phyloP scores from a whole-genome alignment of 1,140 invertebrate species.

The Armadillidium nasatum region DNA sequence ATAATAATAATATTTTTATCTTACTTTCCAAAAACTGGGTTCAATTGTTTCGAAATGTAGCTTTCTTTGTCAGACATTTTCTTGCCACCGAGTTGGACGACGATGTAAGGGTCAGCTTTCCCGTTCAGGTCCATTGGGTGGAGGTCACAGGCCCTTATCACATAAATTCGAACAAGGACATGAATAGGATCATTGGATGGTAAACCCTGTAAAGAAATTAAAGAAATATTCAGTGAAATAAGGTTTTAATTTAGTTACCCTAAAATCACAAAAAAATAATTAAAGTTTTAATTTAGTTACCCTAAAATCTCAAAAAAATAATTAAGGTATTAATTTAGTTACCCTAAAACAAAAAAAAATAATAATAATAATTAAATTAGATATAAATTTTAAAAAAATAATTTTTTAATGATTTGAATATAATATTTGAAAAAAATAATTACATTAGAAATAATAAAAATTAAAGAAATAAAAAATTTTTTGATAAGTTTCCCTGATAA shows the following conservation, averaged over 20 bases:
- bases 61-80: slow-evolving; percentile 81
- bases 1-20: slow-evolving; percentile 41
- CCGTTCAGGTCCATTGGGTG: slow-evolving; percentile 88
- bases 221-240: not conserved
- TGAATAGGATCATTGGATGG: slow-evolving; percentile 73
- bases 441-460: too few species aligned
- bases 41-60: slow-evolving; percentile 86
- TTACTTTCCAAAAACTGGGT: slow-evolving; percentile 85
- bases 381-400: too few species aligned
- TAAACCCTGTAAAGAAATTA: not conserved
- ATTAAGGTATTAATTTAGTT: too few species aligned
- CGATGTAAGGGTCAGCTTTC: slow-evolving; percentile 84
- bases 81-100: slow-evolving; percentile 74
- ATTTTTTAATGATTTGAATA: too few species aligned
- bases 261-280: too few species aligned
- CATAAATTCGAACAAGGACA: slow-evolving; percentile 77
- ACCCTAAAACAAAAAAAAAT: slow-evolving; percentile 10
- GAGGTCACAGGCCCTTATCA: slow-evolving; percentile 81
- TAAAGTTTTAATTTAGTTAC: too few species aligned
- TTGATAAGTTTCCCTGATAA: too few species aligned
- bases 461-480: too few species aligned
- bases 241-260: too few species aligned
- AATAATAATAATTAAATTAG: not conserved
- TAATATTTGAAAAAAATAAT: too few species aligned
- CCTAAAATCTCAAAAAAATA: too few species aligned